Percentiles rank a stretch among this genome's conserved stretches.
These are phyloP conservation scores for Ophioderma brevispina DNA, from an alignment of 35 echinoderm and acorn worm genomes.

Conservation along the genomic window DNA sequence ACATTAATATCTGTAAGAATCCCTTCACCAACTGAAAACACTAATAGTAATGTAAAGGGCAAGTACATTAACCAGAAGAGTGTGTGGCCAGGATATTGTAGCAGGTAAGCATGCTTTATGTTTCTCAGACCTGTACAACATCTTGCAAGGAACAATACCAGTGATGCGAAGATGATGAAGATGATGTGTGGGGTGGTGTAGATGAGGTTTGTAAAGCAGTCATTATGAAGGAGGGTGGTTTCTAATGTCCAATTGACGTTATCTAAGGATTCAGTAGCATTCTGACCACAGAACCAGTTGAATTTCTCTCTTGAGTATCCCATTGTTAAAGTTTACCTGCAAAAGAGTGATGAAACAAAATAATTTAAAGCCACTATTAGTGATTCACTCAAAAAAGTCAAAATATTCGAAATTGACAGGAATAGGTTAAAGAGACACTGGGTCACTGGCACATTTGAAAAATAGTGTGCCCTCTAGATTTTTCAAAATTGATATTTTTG, in stretches of 20 bases:
- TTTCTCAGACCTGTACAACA: conserved; percentile 52
- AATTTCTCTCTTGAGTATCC: conserved; percentile 16
- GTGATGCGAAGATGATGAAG: conserved; percentile 52
- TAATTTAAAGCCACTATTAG: no score
- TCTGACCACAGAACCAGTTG: conserved; percentile 68
- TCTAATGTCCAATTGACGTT: conserved; percentile 12
- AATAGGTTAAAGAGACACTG: no score
- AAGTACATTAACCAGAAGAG: conserved; percentile 61
- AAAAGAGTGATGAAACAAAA: not conserved
- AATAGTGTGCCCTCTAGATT: no score
- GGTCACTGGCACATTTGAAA: no score
- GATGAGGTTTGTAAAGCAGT: conserved; percentile 80
- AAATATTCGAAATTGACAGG: no score
- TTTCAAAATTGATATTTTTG: no score
- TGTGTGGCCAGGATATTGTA: conserved; percentile 78
- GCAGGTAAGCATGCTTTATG: conserved; percentile 29
- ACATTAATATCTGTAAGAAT: conserved; percentile 62
- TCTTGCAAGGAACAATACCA: conserved; percentile 39
- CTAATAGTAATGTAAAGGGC: conserved; percentile 11
- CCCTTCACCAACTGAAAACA: conserved; percentile 68
- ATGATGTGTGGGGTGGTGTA: conserved; percentile 47
- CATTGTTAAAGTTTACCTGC: not conserved
- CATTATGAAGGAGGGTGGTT: conserved; percentile 48
- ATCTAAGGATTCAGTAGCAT: conserved; percentile 4
- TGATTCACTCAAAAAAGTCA: no score